A percentile compares a stretch with the other conserved stretches of the same genome.
phyloP scores from a whole-genome alignment of 2,797 vertebrate species.

The Salarias fasciatus region DNA sequence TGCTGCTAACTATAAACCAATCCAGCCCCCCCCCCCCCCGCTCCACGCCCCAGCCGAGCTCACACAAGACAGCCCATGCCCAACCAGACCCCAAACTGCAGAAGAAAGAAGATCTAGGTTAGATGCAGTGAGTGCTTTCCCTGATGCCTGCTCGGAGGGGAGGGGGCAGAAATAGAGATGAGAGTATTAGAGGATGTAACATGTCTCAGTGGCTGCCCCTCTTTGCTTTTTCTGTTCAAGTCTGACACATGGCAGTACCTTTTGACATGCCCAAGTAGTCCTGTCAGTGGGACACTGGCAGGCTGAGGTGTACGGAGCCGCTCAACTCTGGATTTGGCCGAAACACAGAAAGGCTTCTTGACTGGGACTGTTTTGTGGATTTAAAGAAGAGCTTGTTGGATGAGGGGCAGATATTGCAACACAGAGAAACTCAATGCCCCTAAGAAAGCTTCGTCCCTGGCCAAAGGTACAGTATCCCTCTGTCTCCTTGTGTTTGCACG shows the following conservation, averaged over 20 bases:
- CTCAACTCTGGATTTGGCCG: constrained; percentile 33
- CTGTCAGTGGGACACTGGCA: constrained; percentile 43
- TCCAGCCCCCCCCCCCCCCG: constrained; percentile 41
- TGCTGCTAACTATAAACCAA: constrained; percentile 86
- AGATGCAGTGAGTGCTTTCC: constrained; percentile 59
- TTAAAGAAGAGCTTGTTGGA: constrained; percentile 54
- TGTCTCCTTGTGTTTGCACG: constrained; percentile 39
- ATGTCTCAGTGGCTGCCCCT: constrained; percentile 51
- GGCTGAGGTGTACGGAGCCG: constrained; percentile 45
- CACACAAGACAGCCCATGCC: constrained; percentile 64
- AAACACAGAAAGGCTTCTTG: constrained; percentile 24
- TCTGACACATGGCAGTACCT: constrained; percentile 58
- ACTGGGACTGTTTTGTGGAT: constrained; percentile 43
- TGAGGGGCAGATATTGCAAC: constrained; percentile 56
- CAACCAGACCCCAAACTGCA: constrained; percentile 60
- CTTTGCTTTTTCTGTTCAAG: constrained; percentile 58
- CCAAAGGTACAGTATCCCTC: constrained; percentile 76
- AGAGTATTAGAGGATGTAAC: constrained; percentile 52
- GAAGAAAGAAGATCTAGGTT: constrained; percentile 71
- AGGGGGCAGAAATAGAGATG: constrained; percentile 71
- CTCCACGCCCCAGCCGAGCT: constrained; percentile 40
- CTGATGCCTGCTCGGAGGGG: constrained; percentile 57
- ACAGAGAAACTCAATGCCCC: constrained; percentile 58
- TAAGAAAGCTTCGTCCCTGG: constrained; percentile 63
- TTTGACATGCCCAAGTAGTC: constrained; percentile 51